Evolutionary conservation across 2,797 vertebrate genomes (phyloP).

Genomic region (Sorex maritimensis): DNA sequence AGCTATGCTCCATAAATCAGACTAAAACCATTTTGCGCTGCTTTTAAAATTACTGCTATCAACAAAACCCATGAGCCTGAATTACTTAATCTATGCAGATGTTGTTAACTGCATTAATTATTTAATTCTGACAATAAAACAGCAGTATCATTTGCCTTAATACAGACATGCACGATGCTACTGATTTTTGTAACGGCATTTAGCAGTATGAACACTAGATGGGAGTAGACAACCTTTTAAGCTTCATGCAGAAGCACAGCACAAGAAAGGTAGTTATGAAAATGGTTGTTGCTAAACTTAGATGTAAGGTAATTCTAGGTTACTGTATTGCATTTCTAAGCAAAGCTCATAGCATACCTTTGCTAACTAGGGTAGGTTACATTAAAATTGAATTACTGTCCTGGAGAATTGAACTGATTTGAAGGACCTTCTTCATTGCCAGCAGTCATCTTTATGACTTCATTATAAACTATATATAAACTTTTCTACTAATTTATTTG

Average conservation of each 20-base stretch:
- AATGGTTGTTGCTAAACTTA: conserved; percentile 77
- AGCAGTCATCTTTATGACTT: conserved; percentile 54
- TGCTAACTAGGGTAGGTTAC: conserved; percentile 78
- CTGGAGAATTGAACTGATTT: conserved; percentile 74
- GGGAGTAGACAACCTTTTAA: conserved; percentile 88
- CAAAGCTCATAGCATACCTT: conserved; percentile 78
- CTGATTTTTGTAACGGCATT: not conserved
- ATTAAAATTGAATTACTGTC: conserved; percentile 78
- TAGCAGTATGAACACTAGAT: conserved; percentile 85
- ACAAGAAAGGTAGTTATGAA: conserved; percentile 37
- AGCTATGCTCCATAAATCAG: conserved; percentile 75
- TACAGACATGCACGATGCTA: not conserved
- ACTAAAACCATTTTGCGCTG: conserved; percentile 78
- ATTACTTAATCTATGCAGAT: conserved; percentile 80
- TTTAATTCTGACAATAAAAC: conserved; percentile 75
- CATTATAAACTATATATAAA: conserved; percentile 49
- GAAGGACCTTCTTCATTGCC: conserved; percentile 58
- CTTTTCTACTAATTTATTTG: conserved; percentile 2
- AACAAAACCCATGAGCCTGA: conserved; percentile 75
- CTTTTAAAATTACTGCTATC: conserved; percentile 81
- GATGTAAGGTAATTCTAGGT: conserved; percentile 85
- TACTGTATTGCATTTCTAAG: conserved; percentile 80
- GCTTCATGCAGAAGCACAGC: not conserved
- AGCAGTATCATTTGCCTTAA: conserved; percentile 25
- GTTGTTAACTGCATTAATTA: conserved; percentile 78